Percentiles rank a stretch among this genome's conserved stretches.
Conservation (phyloP, 1,140 invertebrate genomes). For the Dermatophagoides farinae region DNA sequence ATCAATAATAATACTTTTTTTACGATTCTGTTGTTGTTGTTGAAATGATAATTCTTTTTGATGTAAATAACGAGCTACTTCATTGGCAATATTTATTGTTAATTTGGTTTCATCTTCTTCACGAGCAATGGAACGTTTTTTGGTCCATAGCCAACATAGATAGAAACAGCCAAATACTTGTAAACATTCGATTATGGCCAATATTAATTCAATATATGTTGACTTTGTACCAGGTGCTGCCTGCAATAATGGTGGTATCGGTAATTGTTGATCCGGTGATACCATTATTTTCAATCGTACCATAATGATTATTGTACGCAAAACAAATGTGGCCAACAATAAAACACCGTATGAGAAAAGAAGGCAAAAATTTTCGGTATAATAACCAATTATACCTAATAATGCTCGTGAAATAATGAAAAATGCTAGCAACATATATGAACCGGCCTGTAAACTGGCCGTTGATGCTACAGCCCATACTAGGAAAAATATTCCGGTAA, state of each 20-base stretch:
- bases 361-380: slow-evolving; percentile 7
- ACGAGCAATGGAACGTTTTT: not conserved
- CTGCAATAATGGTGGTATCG: slow-evolving; percentile 3
- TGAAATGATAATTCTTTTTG: not conserved
- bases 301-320: slow-evolving; percentile 2
- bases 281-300: slow-evolving; percentile 1
- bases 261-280: not conserved
- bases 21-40: not conserved
- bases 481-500: not conserved
- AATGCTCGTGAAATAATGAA: not conserved
- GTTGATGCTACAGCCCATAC: slow-evolving; percentile 2
- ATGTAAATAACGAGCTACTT: not conserved
- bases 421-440: slow-evolving; percentile 7
- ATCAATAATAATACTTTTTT: not conserved
- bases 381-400: slow-evolving; percentile 7
- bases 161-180: not conserved
- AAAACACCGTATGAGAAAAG: slow-evolving; percentile 4
- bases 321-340: slow-evolving; percentile 7
- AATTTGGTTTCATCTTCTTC: not conserved
- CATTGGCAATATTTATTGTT: not conserved
- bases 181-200: slow-evolving; percentile 1
- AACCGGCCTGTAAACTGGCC: slow-evolving; percentile 4
- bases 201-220: slow-evolving; percentile 1
- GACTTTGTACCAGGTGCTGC: not conserved
- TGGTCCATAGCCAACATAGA: not conserved